Conservation (phyloP, 2,797 vertebrate genomes). For the Acestrorhynchus altus region DNA sequence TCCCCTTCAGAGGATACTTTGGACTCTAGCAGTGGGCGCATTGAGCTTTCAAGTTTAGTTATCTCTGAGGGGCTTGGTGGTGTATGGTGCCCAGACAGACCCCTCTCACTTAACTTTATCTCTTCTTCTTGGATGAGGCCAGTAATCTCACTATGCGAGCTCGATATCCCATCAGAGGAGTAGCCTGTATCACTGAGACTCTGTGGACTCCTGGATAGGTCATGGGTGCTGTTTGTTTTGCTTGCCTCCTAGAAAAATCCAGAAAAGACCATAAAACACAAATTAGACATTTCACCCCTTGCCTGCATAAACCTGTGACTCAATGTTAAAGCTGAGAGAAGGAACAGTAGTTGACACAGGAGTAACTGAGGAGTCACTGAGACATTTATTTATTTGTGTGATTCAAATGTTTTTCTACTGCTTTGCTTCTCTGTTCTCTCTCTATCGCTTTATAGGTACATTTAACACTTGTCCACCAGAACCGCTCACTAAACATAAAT, state of each 20-base stretch:
- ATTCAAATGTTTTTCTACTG: not conserved
- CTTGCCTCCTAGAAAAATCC: slow-evolving; percentile 77
- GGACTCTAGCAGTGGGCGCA: slow-evolving; percentile 88
- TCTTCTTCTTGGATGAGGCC: slow-evolving; percentile 95
- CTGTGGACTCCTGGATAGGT: slow-evolving; percentile 95
- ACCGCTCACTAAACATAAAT: slow-evolving; percentile 22
- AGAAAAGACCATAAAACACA: slow-evolving; percentile 15
- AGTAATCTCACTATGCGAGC: slow-evolving; percentile 98
- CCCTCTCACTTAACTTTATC: slow-evolving; percentile 90
- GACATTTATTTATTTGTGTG: not conserved
- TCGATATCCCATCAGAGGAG: slow-evolving; percentile 96
- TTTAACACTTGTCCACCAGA: not conserved
- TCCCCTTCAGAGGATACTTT: slow-evolving; percentile 80
- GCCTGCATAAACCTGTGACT: not conserved
- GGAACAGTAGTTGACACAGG: not conserved
- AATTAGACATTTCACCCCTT: slow-evolving; percentile 41
- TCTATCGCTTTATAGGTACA: slow-evolving; percentile 20
- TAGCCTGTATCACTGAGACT: slow-evolving; percentile 98
- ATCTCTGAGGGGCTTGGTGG: slow-evolving; percentile 93
- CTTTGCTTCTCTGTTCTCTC: no score
- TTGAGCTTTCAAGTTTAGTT: slow-evolving; percentile 91
- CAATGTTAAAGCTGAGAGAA: not conserved
- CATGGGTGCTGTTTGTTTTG: slow-evolving; percentile 91
- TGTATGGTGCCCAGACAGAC: slow-evolving; percentile 81
- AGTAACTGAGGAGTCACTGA: not conserved